These are phyloP conservation scores for Pterois miles DNA, from an alignment of 2,797 vertebrate genomes.

Conservation along the genomic window DNA sequence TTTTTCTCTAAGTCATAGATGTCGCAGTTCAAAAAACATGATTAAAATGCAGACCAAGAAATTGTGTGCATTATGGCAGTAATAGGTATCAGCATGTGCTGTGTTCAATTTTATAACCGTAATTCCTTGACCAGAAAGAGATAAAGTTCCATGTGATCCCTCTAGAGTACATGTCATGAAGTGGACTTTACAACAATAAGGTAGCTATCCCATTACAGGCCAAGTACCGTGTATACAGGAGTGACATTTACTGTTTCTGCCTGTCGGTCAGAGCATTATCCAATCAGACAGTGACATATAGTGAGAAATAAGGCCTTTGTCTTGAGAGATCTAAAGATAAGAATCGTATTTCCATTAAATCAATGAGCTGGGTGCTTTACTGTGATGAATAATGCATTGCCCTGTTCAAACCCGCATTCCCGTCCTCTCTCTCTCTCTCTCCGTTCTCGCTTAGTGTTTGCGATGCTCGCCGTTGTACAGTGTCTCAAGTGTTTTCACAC, in stretches of 20 bases:
- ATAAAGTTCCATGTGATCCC: slow-evolving; percentile 9
- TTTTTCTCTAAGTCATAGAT: background rate
- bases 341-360: slow-evolving; percentile 84
- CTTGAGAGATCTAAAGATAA: slow-evolving; percentile 81
- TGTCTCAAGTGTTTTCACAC: slow-evolving; percentile 76
- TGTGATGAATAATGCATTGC: slow-evolving; percentile 78
- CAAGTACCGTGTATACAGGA: slow-evolving; percentile 13
- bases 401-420: slow-evolving; percentile 54
- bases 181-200: slow-evolving; percentile 26
- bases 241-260: slow-evolving; percentile 66
- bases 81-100: background rate
- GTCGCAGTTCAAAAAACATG: background rate
- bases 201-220: slow-evolving; percentile 34
- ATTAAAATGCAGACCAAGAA: background rate
- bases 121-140: background rate
- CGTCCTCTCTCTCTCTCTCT: slow-evolving; percentile 25
- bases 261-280: slow-evolving; percentile 73
- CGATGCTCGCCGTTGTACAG: slow-evolving; percentile 34
- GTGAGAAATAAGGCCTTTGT: slow-evolving; percentile 78
- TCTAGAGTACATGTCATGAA: slow-evolving; percentile 3
- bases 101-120: background rate
- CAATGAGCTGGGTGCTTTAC: slow-evolving; percentile 80
- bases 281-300: slow-evolving; percentile 80
- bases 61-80: background rate
- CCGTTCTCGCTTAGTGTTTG: slow-evolving; percentile 52